Conservation (phyloP, 2,888 invertebrate species). For the Bellardia pandia region DNA sequence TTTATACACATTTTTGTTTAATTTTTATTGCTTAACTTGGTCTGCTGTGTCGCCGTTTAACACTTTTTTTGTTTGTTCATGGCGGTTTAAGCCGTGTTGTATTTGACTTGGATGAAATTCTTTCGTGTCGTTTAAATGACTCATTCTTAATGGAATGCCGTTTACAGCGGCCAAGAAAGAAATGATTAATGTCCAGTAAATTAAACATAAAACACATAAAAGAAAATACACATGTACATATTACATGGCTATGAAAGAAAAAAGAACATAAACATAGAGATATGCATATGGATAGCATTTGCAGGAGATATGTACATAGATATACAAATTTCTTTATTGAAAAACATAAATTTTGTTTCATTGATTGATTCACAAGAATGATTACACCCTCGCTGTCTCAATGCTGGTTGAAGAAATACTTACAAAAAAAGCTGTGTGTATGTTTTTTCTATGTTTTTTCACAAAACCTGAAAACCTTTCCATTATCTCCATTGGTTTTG, state of each 20-base stretch:
- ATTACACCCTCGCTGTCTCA: too few relatives aligned
- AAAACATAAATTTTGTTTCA: background rate
- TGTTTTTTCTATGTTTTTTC: too few relatives aligned
- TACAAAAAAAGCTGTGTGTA: too few relatives aligned
- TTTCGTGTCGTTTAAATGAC: constrained; percentile 59
- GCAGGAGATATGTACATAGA: background rate
- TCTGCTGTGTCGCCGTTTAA: constrained; percentile 62
- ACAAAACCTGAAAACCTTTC: too few relatives aligned
- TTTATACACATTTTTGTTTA: constrained; percentile 20
- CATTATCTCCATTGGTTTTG: too few relatives aligned
- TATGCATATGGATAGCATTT: background rate
- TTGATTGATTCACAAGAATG: background rate
- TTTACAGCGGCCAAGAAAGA: constrained; percentile 45
- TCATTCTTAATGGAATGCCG: constrained; percentile 70
- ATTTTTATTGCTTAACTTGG: constrained; percentile 59
- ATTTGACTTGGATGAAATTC: constrained; percentile 53
- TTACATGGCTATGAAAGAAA: constrained; percentile 26
- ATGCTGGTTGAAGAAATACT: too few relatives aligned
- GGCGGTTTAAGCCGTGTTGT: constrained; percentile 55
- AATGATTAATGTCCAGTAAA: constrained; percentile 68
- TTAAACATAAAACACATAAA: constrained; percentile 41
- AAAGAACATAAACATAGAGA: background rate
- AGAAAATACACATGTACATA: constrained; percentile 1
- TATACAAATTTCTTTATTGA: background rate
- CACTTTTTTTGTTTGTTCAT: constrained; percentile 52